Evolutionary conservation across 2,797 vertebrate genomes (phyloP).

Genomic region (Orestias chungarensis): DNA sequence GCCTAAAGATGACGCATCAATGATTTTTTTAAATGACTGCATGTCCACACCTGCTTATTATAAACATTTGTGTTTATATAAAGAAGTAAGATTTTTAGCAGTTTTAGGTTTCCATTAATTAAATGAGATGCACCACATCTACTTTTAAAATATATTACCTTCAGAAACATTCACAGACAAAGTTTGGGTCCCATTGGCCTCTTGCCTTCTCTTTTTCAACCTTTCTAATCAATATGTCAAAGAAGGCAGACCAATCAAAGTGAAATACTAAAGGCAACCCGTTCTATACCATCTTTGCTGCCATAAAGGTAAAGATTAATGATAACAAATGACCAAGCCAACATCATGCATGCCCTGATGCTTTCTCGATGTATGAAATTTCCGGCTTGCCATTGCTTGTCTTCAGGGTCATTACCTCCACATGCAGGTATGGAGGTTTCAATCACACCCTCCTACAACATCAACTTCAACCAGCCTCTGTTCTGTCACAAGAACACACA

Average conservation of each 20-base stretch:
- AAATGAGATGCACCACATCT: too few species aligned
- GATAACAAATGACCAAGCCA: constrained; percentile 80
- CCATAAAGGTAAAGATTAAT: constrained; percentile 82
- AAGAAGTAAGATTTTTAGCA: neutral
- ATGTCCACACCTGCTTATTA: neutral
- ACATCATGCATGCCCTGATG: constrained; percentile 66
- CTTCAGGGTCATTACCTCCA: constrained; percentile 83
- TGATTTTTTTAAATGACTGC: neutral
- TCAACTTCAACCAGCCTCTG: constrained; percentile 52
- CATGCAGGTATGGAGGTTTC: constrained; percentile 73
- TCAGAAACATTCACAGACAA: constrained; percentile 75
- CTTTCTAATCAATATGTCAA: constrained; percentile 78
- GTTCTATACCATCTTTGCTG: constrained; percentile 81
- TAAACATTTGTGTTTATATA: too few species aligned
- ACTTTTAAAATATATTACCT: too few species aligned
- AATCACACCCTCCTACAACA: constrained; percentile 79
- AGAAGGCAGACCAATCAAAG: constrained; percentile 68
- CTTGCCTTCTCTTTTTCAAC: constrained; percentile 33
- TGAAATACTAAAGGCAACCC: constrained; percentile 74
- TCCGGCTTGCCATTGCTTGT: constrained; percentile 78
- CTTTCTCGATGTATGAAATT: constrained; percentile 81
- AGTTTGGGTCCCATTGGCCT: constrained; percentile 69
- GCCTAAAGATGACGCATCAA: neutral
- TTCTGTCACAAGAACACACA: constrained; percentile 34
- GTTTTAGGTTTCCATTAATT: neutral